Evolutionary conservation across 2,888 invertebrate genomes (phyloP), one percentile per base, ranked within the genome.

Genomic region (Ashinkailepas kermadecensis): DNA sequence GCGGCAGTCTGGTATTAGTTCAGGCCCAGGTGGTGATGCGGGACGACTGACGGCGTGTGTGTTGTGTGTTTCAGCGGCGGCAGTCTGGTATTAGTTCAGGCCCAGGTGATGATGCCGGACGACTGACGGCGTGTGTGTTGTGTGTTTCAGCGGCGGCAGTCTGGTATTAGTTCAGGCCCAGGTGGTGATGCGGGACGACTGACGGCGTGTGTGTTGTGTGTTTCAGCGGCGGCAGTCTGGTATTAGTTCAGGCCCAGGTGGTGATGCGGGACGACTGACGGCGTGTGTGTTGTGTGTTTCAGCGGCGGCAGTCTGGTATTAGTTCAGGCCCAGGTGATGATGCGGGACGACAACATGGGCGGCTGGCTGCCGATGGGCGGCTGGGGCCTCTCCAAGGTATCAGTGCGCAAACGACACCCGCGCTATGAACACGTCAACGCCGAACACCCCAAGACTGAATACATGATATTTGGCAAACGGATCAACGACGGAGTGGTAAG

Each of bases 101-200:
- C 97, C 90, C 97, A 97, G 93, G 97, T 97, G 90, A 98, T 98
- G 97, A 95, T 94, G 87, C 97, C 97, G 88, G 97, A 97, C 92
- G 98, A 97, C 89, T 39, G 39, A 39, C 39, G 39, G 39, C 4
- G 39, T 39, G 39, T 39, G 39, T 39, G 39, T 39, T 39, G 39
- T 39, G 39, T 39, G 39, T 39, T 39, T 39, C n/a, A n/a, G 39
- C 39, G 39, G 39, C 39, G 39, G 39, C 39, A 39, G 39, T 39
- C n/a, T 39, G 39, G 39, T 39, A 39, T 39, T 39, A n/a, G n/a
- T n/a, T n/a, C n/a, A n/a, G n/a, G n/a, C n/a, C n/a, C n/a, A n/a
- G n/a, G 39, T 4, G 39, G 39, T 39, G 1, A 4, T 39, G 39
- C 39, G 39, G 39, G 39, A 4, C 39, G 39, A n/a, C n/a, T 39